Base-by-base conservation (phyloP, 37 sponge, comb jelly and placozoan genomes). In the Halisarca cf. caerulea region DNA sequence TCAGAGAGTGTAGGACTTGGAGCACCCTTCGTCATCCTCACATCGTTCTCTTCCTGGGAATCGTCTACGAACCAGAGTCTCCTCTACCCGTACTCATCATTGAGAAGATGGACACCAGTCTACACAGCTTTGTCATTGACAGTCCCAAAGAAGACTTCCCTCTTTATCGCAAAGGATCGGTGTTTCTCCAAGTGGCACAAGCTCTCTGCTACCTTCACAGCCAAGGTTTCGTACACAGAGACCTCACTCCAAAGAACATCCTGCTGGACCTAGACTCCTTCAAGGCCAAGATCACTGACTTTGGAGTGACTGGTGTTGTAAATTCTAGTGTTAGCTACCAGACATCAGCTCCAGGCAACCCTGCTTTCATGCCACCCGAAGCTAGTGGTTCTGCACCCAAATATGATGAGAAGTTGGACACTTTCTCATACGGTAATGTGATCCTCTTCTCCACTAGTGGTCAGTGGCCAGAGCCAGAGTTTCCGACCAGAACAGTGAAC, bases 321-420 rank as follows among this genome's bases (percentile, higher is more conserved):
- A 24, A 23, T 4, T 35, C 40, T 35, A 9, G 41, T 36, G 23
- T 42, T 0, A 43, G 17, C 15, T 21, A 21, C 18, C 40, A n/a
- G 24, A 43, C 40, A 2, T n/a, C 41, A 37, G 77, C 77, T 4
- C 42, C 77, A 7, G 77, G 77, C 15, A 74, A 23, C 24, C 77
- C 77, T 39, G 42, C 77, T 23, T 74, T 74, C 77, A 74, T 74
- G 77, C 77, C 77, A 2, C 77, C 77, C 2, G 77, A 74, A 74
- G 77, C 77, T 1, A 40, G 24, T 11, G 3, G 45, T 20, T 1
- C 24, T 9, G 15, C 36, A 0, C 77, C 77, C 11, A 23, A 21
- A 8, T 39, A 74, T 37, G 77, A 74, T 39, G 40, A 24, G 25
- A 74, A 74, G 77, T 44, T 74, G 45, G 77, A 74, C 6, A n/a